Base-by-base conservation (phyloP, 1,140 invertebrate species). In the Drosophila teissieri region DNA sequence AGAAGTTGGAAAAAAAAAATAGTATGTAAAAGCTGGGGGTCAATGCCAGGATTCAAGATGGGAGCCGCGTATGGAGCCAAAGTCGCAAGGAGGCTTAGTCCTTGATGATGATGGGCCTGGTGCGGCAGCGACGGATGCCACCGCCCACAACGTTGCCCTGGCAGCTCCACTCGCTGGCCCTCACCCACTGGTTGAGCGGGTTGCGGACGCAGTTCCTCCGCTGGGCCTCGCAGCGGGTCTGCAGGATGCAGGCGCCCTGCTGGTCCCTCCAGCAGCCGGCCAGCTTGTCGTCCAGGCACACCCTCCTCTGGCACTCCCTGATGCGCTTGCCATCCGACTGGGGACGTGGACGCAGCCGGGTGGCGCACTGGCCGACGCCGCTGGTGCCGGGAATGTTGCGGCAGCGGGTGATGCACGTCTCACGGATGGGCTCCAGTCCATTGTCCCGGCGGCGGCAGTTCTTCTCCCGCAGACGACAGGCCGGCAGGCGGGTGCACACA, bases 391-490 rank as follows among this genome's bases (percentile, higher is more conserved):
- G 22, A 1, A 88, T 53, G 10, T 67, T 64, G 49, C 69, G 65
- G 45, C 83, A 88, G 0, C 49, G 55, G 22, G 45, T 17, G 14
- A 49, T 4, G 7, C 39, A 64, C 4, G 56, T 78, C 48, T 51
- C 34, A 3, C 42, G 49, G 1, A 65, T 24, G 10, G 56, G 49
- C 1, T 49, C 14, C 57, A 64, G 24, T 3, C 80, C 84, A 1
- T 52, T 52, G 8, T 54, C 51, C 6, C 80, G 45, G 0, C 86
- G 61, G 2, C 54, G 52, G 36, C 84, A 89, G 73, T 89, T 89
- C 51, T 63, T 67, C 45, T 89, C 84, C 4, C 84, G 73, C n/a
- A 84, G 55, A 0, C 61, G 55, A 39, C 84, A 89, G 31, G 85
- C 40, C 0, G 69, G 54, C 22, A 89, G 39, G 42, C 61, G 80